Evolutionary conservation across 2,797 vertebrate genomes (phyloP).

Genomic region (Gouania willdenowi): DNA sequence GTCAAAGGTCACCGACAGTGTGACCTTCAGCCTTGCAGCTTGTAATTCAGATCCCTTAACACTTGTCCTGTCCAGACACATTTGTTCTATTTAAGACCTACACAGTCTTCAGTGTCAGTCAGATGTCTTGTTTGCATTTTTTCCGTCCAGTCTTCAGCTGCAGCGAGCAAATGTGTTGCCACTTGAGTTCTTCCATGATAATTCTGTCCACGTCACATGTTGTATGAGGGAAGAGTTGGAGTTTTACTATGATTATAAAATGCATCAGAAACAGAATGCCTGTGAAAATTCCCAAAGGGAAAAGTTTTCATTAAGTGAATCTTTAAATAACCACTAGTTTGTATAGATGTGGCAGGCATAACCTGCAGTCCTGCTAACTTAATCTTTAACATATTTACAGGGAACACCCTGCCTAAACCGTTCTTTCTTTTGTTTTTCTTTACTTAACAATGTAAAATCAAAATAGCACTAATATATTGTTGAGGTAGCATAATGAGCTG

Average conservation of each 20-base stretch:
- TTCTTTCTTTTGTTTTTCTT: no score
- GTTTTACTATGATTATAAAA: no score
- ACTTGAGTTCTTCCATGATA: constrained; percentile 67
- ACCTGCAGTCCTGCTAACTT: neutral
- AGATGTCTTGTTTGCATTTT: neutral
- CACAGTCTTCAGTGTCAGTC: constrained; percentile 20
- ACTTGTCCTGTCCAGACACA: constrained; percentile 22
- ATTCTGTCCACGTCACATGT: no score
- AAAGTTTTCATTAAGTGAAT: no score
- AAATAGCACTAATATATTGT: constrained; percentile 1
- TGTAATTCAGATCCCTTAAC: constrained; percentile 36
- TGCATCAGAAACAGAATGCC: neutral
- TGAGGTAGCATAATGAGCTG: neutral
- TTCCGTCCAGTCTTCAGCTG: constrained; percentile 23
- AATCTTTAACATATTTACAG: no score
- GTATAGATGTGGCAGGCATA: neutral
- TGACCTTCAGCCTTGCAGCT: constrained; percentile 35
- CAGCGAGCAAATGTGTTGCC: constrained; percentile 55
- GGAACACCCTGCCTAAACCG: no score
- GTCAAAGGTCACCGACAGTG: constrained; percentile 18
- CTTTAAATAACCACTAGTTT: no score
- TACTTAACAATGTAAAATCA: neutral
- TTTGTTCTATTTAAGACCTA: constrained; percentile 8
- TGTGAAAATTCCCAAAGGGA: no score
- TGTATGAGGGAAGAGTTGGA: no score